A percentile compares a stretch with the other conserved stretches of the same genome.
Evolutionary conservation across 2,113 vertebrate species (phyloP).

Genomic region (Hyperopisus bebe): DNA sequence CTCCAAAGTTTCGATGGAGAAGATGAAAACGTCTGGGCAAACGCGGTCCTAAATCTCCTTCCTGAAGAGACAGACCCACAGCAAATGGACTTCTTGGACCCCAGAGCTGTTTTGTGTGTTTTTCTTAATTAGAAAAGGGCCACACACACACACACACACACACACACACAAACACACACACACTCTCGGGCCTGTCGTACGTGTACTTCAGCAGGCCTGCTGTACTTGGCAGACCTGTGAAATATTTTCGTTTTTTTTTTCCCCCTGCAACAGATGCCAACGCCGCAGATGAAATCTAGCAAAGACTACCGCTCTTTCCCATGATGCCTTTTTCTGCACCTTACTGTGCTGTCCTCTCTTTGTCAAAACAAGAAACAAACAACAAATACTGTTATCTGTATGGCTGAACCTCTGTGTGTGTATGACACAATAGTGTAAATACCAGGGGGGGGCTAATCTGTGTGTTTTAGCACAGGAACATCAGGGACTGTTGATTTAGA

Average conservation of each 20-base stretch:
- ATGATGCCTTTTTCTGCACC: neutral
- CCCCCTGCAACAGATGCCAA: neutral
- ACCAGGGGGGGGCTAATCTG: neutral
- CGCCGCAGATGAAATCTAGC: neutral
- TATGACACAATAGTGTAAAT: neutral
- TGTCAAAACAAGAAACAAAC: neutral
- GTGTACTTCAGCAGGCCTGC: neutral
- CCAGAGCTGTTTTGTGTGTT: neutral
- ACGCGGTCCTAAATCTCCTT: neutral
- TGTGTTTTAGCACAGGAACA: neutral
- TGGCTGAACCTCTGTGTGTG: neutral
- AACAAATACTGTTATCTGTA: neutral
- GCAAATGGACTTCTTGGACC: neutral
- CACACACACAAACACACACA: neutral
- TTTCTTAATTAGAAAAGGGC: neutral
- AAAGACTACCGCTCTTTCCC: neutral
- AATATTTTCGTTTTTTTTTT: neutral
- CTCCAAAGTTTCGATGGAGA: neutral
- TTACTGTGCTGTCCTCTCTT: neutral
- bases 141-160: neutral
- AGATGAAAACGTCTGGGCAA: neutral
- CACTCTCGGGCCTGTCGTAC: neutral
- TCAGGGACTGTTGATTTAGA: neutral
- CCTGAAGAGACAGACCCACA: neutral
- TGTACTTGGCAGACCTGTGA: constrained; percentile 7